These are phyloP conservation scores for Periophthalmus modestus DNA, from an alignment of 2,113 vertebrate genomes.

Conservation along the genomic window DNA sequence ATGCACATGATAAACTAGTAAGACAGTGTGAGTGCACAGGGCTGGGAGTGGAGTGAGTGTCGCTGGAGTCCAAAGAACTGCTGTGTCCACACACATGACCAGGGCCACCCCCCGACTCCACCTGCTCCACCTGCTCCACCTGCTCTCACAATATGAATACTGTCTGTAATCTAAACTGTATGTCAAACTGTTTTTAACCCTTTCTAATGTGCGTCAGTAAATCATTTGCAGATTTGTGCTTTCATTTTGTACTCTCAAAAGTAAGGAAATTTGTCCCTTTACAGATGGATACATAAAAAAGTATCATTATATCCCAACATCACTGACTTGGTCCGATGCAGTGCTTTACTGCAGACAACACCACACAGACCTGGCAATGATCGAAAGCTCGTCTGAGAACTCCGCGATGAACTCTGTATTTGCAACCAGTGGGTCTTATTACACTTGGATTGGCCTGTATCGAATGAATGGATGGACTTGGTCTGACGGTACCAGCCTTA, in stretches of 20 bases:
- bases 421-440: not conserved
- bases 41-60: too few relatives aligned
- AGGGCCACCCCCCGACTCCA: too few relatives aligned
- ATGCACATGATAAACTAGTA: too few relatives aligned
- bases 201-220: too few relatives aligned
- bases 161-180: too few relatives aligned
- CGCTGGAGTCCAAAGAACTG: too few relatives aligned
- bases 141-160: too few relatives aligned
- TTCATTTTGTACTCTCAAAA: not conserved
- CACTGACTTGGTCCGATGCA: not conserved
- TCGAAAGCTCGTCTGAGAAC: not conserved
- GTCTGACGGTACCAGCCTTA: not conserved
- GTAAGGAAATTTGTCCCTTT: not conserved
- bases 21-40: too few relatives aligned
- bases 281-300: not conserved
- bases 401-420: not conserved
- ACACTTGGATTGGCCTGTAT: not conserved
- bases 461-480: not conserved
- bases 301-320: not conserved
- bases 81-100: too few relatives aligned
- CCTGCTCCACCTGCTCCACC: too few relatives aligned
- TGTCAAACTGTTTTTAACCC: too few relatives aligned
- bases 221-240: not conserved
- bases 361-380: conserved; percentile 1
- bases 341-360: not conserved